phyloP scores from a whole-genome alignment of 2,888 invertebrate species.

The Gymnosoma rotundatum region DNA sequence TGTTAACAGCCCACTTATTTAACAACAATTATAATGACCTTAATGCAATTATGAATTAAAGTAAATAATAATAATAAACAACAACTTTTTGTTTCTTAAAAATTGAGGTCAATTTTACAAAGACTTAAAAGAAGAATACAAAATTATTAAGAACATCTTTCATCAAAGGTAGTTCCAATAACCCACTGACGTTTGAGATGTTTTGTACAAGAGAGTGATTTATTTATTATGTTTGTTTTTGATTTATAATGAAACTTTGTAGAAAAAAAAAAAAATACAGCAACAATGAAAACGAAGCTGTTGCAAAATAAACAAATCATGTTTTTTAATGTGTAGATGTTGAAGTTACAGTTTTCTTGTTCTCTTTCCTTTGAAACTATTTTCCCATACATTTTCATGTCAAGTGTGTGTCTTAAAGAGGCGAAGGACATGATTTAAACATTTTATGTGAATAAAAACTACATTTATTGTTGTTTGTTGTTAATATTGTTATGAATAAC shows the following conservation, averaged over 20 bases:
- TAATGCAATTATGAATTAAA: constrained; percentile 17
- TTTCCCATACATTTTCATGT: constrained; percentile 54
- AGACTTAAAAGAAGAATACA: not conserved
- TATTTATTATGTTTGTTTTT: constrained; percentile 44
- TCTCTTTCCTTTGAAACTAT: not conserved
- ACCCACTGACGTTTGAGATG: constrained; percentile 36
- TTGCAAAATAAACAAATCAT: constrained; percentile 43
- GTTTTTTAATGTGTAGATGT: constrained; percentile 13
- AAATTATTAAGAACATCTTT: not conserved
- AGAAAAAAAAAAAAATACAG: not conserved
- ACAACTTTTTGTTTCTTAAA: not conserved
- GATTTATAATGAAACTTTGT: constrained; percentile 46
- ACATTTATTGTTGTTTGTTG: constrained; percentile 35
- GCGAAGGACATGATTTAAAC: constrained; percentile 67
- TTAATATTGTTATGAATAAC: constrained; percentile 10
- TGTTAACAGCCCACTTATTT: not conserved
- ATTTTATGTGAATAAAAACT: constrained; percentile 47
- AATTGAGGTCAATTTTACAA: constrained; percentile 17
- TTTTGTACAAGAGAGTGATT: not conserved
- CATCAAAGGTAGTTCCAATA: constrained; percentile 30
- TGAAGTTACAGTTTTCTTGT: constrained; percentile 12
- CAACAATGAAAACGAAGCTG: constrained; percentile 6
- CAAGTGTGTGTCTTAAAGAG: constrained; percentile 71
- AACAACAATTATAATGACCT: not conserved
- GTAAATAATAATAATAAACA: constrained; percentile 20